A percentile compares a stretch with the other conserved stretches of the same genome.
Evolutionary conservation across 2,888 invertebrate species (phyloP).

Genomic region (Heteropelma amictum): DNA sequence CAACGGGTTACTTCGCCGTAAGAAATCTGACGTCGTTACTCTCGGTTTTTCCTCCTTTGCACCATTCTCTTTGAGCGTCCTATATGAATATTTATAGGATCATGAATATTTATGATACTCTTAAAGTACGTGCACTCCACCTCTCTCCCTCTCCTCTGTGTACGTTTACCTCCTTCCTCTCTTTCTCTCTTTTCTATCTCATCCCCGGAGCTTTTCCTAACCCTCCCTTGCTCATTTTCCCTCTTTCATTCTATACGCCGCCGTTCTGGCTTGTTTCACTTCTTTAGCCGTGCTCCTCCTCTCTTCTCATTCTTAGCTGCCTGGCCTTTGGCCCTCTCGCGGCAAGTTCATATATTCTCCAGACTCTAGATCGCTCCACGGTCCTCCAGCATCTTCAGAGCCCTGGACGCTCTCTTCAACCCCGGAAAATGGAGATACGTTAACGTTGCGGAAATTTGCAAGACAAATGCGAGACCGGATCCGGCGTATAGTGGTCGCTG

Average conservation of each 20-base stretch:
- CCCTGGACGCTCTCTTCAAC: background rate
- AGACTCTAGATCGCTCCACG: background rate
- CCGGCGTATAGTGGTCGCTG: constrained; percentile 22
- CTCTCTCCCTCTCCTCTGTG: constrained; percentile 17
- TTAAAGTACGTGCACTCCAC: constrained; percentile 59
- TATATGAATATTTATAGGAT: constrained; percentile 69
- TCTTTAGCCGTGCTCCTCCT: background rate
- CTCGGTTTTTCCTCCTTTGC: constrained; percentile 66
- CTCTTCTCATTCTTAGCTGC: constrained; percentile 31
- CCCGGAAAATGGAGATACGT: constrained; percentile 60
- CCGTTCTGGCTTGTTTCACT: background rate
- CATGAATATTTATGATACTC: constrained; percentile 70
- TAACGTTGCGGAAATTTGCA: constrained; percentile 60
- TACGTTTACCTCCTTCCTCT: constrained; percentile 12
- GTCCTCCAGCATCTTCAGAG: background rate
- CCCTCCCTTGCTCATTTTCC: background rate
- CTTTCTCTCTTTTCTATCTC: constrained; percentile 28
- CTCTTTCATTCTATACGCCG: background rate
- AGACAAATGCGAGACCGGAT: constrained; percentile 58
- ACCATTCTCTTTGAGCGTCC: constrained; percentile 67
- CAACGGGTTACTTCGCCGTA: constrained; percentile 60
- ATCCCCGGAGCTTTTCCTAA: constrained; percentile 20
- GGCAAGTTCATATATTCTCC: constrained; percentile 48
- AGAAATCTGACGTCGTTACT: constrained; percentile 65
- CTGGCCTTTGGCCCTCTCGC: constrained; percentile 46